Evolutionary conservation across 53 echinoderm and acorn worm genomes (phyloP), one percentile per base, ranked within the genome.

Genomic region (Zoroaster sp.): DNA sequence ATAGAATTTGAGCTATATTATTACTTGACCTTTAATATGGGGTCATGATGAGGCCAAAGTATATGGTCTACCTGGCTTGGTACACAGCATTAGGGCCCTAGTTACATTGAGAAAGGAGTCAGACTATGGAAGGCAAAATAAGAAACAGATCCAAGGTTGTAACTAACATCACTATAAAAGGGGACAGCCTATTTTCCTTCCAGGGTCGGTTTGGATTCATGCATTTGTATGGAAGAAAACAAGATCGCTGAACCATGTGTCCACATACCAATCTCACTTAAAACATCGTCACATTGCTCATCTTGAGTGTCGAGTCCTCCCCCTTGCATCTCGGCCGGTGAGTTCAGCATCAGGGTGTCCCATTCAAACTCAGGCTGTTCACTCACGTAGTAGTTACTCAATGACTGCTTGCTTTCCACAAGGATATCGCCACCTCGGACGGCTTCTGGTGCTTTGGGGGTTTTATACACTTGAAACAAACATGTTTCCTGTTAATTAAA

Each of bases 211-310:
- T n/a, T n/a, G n/a, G n/a, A n/a, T n/a, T n/a, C n/a, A n/a, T n/a
- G n/a, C n/a, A n/a, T n/a, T n/a, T n/a, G 23, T 65, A 15, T 21
- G 18, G 5, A 18, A 21, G 4, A 15, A n/a, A 21, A 65, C 10
- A 65, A 5, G n/a, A n/a, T n/a, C n/a, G n/a, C n/a, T n/a, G n/a
- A 23, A 12, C 74, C 45, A 15, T 15, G 12, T 42, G 17, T 21
- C 49, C 5, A 10, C 69, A 15, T 68, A 82, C 82, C 82, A 21
- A 82, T 82, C 40, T 65, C 82, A 36, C 5, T 18, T 14, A 85
- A 36, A 2, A 47, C 21, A 20, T 85, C 70, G 15, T 51, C 85
- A 4, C 1, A 8, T 49, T 47, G 69, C 8, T 18, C 31, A 8
- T 52, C 45, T 69, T 42, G 13, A 13, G 34, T 35, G 4, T 36